Evolutionary conservation across 2,797 vertebrate species (phyloP).

Genomic region (Bufotes viridis): DNA sequence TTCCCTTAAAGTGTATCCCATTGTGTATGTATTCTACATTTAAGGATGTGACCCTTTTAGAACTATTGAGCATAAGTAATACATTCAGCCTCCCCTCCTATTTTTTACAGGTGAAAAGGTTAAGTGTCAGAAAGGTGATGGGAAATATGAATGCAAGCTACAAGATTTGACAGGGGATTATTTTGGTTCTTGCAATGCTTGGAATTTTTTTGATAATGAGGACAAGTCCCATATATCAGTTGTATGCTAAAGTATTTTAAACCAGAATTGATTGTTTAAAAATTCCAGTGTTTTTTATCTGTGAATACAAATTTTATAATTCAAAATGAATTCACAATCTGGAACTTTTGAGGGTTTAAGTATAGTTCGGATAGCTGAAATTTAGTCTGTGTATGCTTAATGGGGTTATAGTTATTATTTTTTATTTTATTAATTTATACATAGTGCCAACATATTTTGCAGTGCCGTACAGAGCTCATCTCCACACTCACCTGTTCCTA

Average conservation of each 20-base stretch:
- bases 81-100: not conserved
- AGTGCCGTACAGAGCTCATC: no score
- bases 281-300: not conserved
- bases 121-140: not conserved
- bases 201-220: not conserved
- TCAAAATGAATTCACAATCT: no score
- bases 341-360: no score
- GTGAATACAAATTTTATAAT: no score
- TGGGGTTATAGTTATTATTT: no score
- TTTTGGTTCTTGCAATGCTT: not conserved
- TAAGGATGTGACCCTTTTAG: conserved; percentile 54
- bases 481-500: no score
- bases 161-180: not conserved
- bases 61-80: conserved; percentile 27
- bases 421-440: no score
- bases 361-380: not conserved
- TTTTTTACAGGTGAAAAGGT: conserved; percentile 18
- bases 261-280: not conserved
- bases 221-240: not conserved
- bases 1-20: conserved; percentile 26
- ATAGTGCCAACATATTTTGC: no score
- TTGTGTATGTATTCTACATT: conserved; percentile 42
- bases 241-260: not conserved
- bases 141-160: not conserved
- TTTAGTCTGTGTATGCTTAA: no score